Base-by-base conservation (phyloP, 2,797 vertebrate genomes). In the Taenioides sp. region DNA sequence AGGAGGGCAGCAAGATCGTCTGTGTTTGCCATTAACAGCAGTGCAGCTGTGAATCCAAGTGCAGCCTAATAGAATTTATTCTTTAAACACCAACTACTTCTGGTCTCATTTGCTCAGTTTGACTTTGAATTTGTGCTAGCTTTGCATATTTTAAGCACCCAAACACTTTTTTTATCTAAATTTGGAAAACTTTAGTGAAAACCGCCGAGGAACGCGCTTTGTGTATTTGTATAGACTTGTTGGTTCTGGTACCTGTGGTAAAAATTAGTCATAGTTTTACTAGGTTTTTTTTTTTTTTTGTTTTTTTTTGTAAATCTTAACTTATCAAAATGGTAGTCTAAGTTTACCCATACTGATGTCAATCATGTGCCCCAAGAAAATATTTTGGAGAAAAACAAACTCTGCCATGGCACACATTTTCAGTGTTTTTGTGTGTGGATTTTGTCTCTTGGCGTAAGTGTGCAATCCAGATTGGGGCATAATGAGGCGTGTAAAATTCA, bases 401-500 rank as follows among this genome's bases (percentile, higher is more conserved):
- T 57, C 18, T 0, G 7, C 49, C 49, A 52, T n/a, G 5, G 4
- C 18, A 7, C 17, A 17, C 40, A 43, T 43, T 14, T 43, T 52
- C 18, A 52, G 18, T 43, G 40, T 43, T 10, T 40, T 10, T 52
- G 50, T 20, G 72, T 73, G 76, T 75, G 65, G 27, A 0, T 70
- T 81, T 70, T 50, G n/a, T 27, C 58, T 10, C 10, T 18, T 73
- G 12, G 40, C 10, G 11, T 12, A 71, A 34, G 60, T 69, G 34
- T n/a, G 67, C 37, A 72, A 73, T 12, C 20, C 71, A 23, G 76
- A 81, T 79, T 40, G 28, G 28, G 80, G 65, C 23, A 78, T 72
- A 74, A 64, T 66, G 40, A 59, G 65, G 72, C 66, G n/a, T 57
- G 11, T 12, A 58, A 58, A 77, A 55, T 43, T 7, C 22, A 72